These are phyloP conservation scores for Dryomyza anilis DNA, from an alignment of 2,888 invertebrate species.

Conservation along the genomic window DNA sequence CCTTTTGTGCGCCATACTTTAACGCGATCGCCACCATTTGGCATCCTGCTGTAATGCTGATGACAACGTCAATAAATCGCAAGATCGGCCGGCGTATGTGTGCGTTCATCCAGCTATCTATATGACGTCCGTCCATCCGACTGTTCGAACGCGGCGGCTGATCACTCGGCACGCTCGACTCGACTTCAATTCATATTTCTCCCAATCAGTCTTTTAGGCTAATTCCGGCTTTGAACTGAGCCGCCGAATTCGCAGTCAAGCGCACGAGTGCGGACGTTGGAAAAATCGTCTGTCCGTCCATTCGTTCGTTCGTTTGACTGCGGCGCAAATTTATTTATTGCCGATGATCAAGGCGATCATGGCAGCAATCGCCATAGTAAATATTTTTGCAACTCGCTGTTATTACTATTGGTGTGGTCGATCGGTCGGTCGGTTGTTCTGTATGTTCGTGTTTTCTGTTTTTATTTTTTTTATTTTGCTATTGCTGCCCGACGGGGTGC, in stretches of 20 bases:
- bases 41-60: slow-evolving; percentile 23
- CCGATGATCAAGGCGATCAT: slow-evolving; percentile 30
- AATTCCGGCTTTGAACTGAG: slow-evolving; percentile 30
- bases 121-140: neutral
- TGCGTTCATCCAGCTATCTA: neutral
- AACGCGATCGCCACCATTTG: slow-evolving; percentile 15
- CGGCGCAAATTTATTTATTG: slow-evolving; percentile 36
- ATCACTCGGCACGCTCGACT: neutral
- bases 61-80: slow-evolving; percentile 23
- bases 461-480: slow-evolving; percentile 52
- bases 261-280: slow-evolving; percentile 1
- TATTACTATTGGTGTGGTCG: slow-evolving; percentile 36
- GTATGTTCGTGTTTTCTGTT: no score
- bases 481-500: slow-evolving; percentile 40
- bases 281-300: no score
- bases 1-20: neutral
- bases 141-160: neutral
- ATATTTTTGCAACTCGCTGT: no score
- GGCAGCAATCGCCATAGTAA: no score
- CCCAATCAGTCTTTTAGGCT: slow-evolving; percentile 33
- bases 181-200: slow-evolving; percentile 30
- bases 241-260: slow-evolving; percentile 25
- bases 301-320: neutral
- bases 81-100: neutral
- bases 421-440: slow-evolving; percentile 31